Evolutionary conservation across 2,888 invertebrate genomes (phyloP), one percentile per base, ranked within the genome.

Genomic region (Andrena camellia): DNA sequence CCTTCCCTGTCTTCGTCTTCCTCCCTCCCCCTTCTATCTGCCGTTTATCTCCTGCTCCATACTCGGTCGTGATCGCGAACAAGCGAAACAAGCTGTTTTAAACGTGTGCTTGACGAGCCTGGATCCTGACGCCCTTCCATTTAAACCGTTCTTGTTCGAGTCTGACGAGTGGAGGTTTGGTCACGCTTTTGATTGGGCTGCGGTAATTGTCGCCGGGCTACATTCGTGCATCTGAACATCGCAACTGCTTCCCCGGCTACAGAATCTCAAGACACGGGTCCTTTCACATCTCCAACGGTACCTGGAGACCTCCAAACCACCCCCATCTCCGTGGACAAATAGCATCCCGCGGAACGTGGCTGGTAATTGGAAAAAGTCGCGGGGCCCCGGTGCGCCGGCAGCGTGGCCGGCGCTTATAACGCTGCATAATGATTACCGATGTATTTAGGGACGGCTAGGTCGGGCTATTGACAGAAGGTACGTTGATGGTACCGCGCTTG

Each of bases 381-480:
- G 17, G 26, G 29, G 10, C 17, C 17, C 1, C 1, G n/a, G 26
- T 10, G 26, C 3, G 26, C 48, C 5, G 3, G 59, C 62, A 23
- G 29, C 26, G 63, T 20, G 33, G n/a, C 64, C 62, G 68, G 63
- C 68, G 87, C 42, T 90, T 87, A 83, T 87, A 87, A 90, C 85
- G 88, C 86, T 85, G 84, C 89, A 89, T 89, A 86, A 91, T 90
- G 91, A 86, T 88, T 85, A 84, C 81, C 89, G 89, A 90, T 88
- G 88, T 89, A 90, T 91, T 91, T 88, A 87, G 88, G 89, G 87
- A 83, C 78, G 82, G 84, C 70, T 85, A 71, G 87, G 72, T 84
- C 78, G 76, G 76, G 71, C 71, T 74, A 75, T 85, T 78, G 81
- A 81, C 79, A 73, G 81, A 77, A 81, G 83, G 81, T 81, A 73